phyloP scores from a whole-genome alignment of 2,797 vertebrate species.

The Muscicapa comitata region DNA sequence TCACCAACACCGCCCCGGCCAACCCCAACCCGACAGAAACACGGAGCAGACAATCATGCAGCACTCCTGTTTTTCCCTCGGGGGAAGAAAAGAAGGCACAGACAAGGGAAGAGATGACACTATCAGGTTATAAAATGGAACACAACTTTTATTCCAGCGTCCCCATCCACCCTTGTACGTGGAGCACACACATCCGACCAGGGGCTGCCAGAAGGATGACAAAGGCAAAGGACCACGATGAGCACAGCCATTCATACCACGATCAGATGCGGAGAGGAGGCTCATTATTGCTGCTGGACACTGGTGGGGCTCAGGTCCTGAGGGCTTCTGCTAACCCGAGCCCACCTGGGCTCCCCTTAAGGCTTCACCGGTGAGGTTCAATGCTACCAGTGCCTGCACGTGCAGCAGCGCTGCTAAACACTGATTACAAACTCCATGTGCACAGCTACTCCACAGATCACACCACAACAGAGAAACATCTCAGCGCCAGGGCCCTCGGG shows the following conservation, averaged over 20 bases:
- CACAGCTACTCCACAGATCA: background rate
- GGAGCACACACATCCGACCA: accelerated
- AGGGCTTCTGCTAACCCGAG: background rate
- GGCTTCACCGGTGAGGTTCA: constrained; percentile 23
- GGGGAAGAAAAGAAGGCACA: background rate
- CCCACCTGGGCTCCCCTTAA: background rate
- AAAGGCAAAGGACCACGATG: background rate
- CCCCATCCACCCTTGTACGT: accelerated
- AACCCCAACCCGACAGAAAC: background rate
- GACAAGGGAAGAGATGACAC: background rate
- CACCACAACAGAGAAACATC: background rate
- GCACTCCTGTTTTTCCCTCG: background rate
- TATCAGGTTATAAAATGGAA: background rate
- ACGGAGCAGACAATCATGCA: background rate
- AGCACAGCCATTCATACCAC: background rate
- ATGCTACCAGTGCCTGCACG: background rate
- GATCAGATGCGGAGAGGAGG: background rate
- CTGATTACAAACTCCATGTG: background rate
- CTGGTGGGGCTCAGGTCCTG: background rate
- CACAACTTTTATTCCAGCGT: background rate
- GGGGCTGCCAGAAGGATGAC: background rate
- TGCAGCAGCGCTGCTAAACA: background rate
- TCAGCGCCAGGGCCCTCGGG: accelerated
- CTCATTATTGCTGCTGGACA: background rate
- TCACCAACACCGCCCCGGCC: accelerated